A percentile compares a stretch with the other conserved stretches of the same genome.
Evolutionary conservation across 2,797 vertebrate genomes (phyloP).

Genomic region (Carapus acus): DNA sequence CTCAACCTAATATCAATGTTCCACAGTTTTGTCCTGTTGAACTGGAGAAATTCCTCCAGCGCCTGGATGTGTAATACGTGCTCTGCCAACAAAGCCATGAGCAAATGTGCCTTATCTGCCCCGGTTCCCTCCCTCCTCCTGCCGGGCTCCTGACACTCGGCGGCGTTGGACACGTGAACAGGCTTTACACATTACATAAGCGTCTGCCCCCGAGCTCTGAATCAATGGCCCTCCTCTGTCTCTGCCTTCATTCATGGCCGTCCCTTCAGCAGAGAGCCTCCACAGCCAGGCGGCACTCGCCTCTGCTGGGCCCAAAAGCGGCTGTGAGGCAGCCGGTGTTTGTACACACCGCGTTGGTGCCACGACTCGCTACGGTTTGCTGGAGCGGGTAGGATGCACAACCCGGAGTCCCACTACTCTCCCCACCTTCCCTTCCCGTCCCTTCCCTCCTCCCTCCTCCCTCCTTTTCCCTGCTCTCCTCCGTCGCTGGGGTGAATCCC

Average conservation of each 20-base stretch:
- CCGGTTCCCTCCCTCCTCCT: too few species aligned
- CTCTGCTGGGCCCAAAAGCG: slow-evolving; percentile 24
- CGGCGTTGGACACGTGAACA: too few species aligned
- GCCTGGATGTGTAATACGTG: too few species aligned
- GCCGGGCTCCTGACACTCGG: too few species aligned
- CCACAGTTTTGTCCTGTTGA: too few species aligned
- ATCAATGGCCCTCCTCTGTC: neutral
- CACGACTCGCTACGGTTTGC: slow-evolving; percentile 27
- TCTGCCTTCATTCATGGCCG: neutral
- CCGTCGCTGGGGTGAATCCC: slow-evolving; percentile 61
- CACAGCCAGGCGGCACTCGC: neutral
- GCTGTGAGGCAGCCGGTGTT: slow-evolving; percentile 36
- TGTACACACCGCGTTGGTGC: slow-evolving; percentile 15
- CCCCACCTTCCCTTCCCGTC: slow-evolving; percentile 17
- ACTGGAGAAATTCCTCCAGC: too few species aligned
- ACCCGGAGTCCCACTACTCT: slow-evolving; percentile 42
- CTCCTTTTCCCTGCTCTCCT: slow-evolving; percentile 25
- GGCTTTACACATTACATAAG: too few species aligned
- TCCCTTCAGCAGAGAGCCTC: neutral
- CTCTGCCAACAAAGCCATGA: too few species aligned
- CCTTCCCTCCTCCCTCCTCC: neutral
- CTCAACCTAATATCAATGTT: too few species aligned
- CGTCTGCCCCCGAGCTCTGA: too few species aligned
- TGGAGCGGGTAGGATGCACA: slow-evolving; percentile 35
- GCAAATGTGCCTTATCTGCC: too few species aligned